Base-by-base conservation (phyloP, 37 sponge, comb jelly and placozoan species). In the Beroe ovata region DNA sequence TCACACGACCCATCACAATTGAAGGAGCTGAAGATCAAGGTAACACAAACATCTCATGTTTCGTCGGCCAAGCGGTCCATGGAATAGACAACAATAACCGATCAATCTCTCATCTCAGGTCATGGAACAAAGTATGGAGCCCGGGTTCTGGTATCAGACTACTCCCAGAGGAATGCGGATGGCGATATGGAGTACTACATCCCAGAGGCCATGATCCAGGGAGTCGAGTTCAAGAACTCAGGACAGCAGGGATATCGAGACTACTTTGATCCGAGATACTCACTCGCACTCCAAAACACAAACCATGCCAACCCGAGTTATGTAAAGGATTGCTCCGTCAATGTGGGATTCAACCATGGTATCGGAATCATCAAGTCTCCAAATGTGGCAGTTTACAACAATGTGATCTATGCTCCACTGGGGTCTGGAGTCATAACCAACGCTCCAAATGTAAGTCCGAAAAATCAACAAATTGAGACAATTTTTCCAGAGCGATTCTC, bases 201-300 rank as follows among this genome's bases (percentile, higher is more conserved):
- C 34, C 94, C 94, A 0, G 58, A 6, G 34, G 94, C 94, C 19
- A 89, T 92, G 71, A 60, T 96, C 3, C 60, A 72, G 2, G 95
- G 95, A 0, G 97, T 96, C 29, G 89, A 94, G 92, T 91, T 96
- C 60, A 91, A 63, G 38, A 89, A 91, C 47, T 93, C 92, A 88
- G 97, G 97, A 0, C 95, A 96, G 60, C 21, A 93, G 21, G 94
- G 92, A 0, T 93, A 92, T 72, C 90, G 91, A 60, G 94, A 94
- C 3, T 36, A 61, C 25, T 92, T 37, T 38, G 95, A 94, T 64
- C 95, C 95, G 1, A 47, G 63, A 23, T 95, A 89, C 66, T 59
- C 97, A 18, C 91, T 96, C 0, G 95, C 95, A 11, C 60, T 96
- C 35, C 89, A 94, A 47, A 92, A 92, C 88, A 88, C 39, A 16